Evolutionary conservation across 2,113 vertebrate genomes (phyloP), one percentile per base, ranked within the genome.

Genomic region (Leucoraja erinaceus): DNA sequence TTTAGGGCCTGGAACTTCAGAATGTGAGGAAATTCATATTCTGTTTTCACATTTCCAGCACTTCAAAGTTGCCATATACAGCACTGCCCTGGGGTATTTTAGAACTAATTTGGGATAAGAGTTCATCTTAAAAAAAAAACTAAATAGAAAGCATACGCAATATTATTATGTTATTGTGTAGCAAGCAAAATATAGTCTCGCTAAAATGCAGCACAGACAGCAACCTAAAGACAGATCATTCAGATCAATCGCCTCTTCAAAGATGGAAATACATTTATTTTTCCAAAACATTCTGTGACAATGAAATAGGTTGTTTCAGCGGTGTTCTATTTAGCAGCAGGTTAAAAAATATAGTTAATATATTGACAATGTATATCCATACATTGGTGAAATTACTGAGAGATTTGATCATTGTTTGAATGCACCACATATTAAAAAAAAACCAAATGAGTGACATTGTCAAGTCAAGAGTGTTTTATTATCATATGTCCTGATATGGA

Each of bases 21-120:
- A 88, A 88, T 63, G 68, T 91, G 90, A 91, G 90, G 68, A 91
- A 91, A 91, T 91, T 91, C 90, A 74, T 70, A 70, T 91, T 91
- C 68, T 91, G 90, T 91, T 91, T 88, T 91, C 90, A 72, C 54
- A 47, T 66, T 91, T 72, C 68, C 66, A 91, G 66, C 66, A 91
- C 90, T 91, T 91, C 90, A 91, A 91, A 91, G 90, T 72, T 91
- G 88, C 18, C 90, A 91, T 20, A 4, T 88, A 31, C 33, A 31
- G 47, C 25, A 74, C 38, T 72, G 68, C 90, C 38, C 38, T 31
- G 25, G 90, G 90, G 68, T 72, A 22, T 72, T 91, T 91, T 12
- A 72, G 66, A 91, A 70, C 68, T 70, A 91, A 91, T 91, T 91
- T 91, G 66, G 33, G 66, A 91, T 91, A 91, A 86, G 90, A 91